Base-by-base conservation (phyloP, 1,140 invertebrate genomes). In the Drosophila lacertosa region DNA sequence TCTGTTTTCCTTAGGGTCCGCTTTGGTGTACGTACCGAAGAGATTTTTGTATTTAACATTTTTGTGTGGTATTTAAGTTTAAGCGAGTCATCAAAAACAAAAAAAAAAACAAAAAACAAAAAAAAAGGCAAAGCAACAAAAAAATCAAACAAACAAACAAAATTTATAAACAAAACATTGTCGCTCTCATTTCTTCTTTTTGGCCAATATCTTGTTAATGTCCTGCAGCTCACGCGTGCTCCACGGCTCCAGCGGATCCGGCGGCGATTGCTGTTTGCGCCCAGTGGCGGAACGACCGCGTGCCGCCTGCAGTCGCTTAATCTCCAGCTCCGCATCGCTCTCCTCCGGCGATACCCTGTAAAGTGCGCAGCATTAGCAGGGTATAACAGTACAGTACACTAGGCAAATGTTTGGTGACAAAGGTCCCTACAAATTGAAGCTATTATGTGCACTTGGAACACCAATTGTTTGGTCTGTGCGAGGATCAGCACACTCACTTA, bases 221-320 rank as follows among this genome's bases (percentile, higher is more conserved):
- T 94, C 94, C 55, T 94, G 93, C 70, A 96, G 94, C 65, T 92
- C 93, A 62, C 93, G 92, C 15, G 94, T 95, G 88, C 95, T 95
- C 95, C 95, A 96, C 1, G 95, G 94, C 78, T 95, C 94, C 50
- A 95, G 89, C 7, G 94, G 94, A 92, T 95, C 94, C 1, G 93
- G 93, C 9, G 92, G 91, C 3, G 93, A 93, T 7, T 53, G 39
- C 9, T 45, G 15, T 65, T 73, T 82, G 65, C 91, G 33, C 45
- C 67, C 59, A 62, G 73, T 66, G 20, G 92, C 90, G 54, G 91
- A 91, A 55, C 86, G 54, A 39, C 69, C 65, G 16, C 89, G 48
- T 64, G 44, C 29, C 22, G 59, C 11, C 7, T 51, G 18, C 44
- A 51, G 54, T 2, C 60, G 57, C 4, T 59, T 64, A 15, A 13